These are phyloP conservation scores for Saguinus oedipus DNA, from an alignment of 2,797 vertebrate genomes.

Conservation along the genomic window DNA sequence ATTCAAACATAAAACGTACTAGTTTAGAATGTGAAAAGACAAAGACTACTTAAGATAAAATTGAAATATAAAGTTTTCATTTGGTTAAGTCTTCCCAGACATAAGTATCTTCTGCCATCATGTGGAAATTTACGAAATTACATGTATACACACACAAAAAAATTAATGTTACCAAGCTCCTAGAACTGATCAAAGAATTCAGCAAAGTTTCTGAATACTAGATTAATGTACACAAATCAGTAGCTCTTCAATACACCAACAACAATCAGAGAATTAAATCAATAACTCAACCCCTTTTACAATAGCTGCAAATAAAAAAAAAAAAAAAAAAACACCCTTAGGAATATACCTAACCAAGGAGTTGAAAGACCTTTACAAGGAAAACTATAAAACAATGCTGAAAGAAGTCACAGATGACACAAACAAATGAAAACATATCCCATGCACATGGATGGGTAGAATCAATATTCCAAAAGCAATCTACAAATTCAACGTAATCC, in stretches of 20 bases:
- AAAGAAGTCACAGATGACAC: neutral
- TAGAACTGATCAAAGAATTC: neutral
- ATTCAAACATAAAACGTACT: slow-evolving; percentile 11
- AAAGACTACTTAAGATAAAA: slow-evolving; percentile 36
- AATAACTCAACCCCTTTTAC: neutral
- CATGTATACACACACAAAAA: neutral
- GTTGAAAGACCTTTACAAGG: neutral
- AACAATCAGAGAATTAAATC: neutral
- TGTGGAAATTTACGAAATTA: slow-evolving; percentile 78
- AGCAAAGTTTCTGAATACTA: neutral
- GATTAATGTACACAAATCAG: neutral
- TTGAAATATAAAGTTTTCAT: neutral
- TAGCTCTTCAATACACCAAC: neutral
- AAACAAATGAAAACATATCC: neutral
- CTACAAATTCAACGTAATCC: neutral
- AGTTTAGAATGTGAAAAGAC: neutral
- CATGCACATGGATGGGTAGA: neutral
- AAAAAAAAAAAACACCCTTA: neutral
- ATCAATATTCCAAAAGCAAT: neutral
- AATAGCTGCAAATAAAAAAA: neutral
- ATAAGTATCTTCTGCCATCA: slow-evolving; percentile 83
- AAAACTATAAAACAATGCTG: neutral
- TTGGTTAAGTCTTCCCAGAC: neutral
- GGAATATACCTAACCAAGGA: neutral
- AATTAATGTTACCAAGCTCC: neutral